Percentiles rank a stretch among this genome's conserved stretches.
Conservation (phyloP, 2,113 vertebrate species). For the Planiliza haematocheilus region DNA sequence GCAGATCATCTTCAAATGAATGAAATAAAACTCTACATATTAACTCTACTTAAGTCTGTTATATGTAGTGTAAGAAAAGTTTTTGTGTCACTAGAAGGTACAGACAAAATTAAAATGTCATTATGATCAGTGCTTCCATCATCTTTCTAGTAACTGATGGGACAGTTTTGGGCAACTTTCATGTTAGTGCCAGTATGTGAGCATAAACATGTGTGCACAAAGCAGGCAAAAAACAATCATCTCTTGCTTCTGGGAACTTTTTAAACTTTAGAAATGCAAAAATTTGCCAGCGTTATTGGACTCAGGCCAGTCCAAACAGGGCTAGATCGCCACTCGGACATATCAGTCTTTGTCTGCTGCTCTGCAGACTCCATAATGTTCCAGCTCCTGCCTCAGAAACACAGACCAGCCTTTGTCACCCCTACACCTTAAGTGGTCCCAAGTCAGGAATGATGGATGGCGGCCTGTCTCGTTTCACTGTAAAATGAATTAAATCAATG, state of each 20-base stretch:
- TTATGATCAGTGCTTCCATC: not conserved
- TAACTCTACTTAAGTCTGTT: too few species aligned
- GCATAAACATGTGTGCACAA: not conserved
- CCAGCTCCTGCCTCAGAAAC: conserved; percentile 48
- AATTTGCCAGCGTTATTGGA: conserved; percentile 66
- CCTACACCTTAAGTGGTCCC: conserved; percentile 58
- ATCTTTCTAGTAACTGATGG: conserved; percentile 40
- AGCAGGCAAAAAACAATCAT: not conserved
- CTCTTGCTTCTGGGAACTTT: conserved; percentile 24
- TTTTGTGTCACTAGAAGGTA: too few species aligned
- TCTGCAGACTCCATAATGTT: conserved; percentile 9
- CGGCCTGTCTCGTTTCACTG: conserved; percentile 18
- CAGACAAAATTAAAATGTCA: conserved; percentile 4
- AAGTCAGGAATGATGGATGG: conserved; percentile 48
- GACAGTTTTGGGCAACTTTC: conserved; percentile 2
- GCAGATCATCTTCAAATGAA: too few species aligned
- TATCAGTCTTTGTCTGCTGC: conserved; percentile 56
- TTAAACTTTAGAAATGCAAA: conserved; percentile 49
- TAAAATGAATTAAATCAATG: not conserved
- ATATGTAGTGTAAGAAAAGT: too few species aligned
- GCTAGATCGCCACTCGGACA: conserved; percentile 72
- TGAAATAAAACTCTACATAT: too few species aligned
- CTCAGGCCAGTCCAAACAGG: conserved; percentile 78
- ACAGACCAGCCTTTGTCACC: conserved; percentile 63
- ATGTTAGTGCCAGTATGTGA: not conserved